A percentile compares a stretch with the other conserved stretches of the same genome.
phyloP scores from a whole-genome alignment of 2,797 vertebrate genomes.

The Siniperca scherzeri region DNA sequence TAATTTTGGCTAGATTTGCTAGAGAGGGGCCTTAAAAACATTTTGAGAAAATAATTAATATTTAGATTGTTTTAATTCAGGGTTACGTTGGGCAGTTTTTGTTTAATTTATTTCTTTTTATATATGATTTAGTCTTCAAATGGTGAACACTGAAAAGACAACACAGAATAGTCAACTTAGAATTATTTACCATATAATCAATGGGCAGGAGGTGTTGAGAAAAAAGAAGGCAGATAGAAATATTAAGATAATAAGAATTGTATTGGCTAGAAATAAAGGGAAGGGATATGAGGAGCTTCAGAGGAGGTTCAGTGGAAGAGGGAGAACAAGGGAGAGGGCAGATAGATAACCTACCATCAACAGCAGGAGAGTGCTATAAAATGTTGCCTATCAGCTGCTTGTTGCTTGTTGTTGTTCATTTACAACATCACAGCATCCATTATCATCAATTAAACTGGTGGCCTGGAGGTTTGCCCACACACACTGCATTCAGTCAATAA shows the following conservation, averaged over 20 bases:
- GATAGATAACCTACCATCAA: background rate
- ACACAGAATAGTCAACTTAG: background rate
- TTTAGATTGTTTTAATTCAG: background rate
- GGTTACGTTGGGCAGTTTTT: background rate
- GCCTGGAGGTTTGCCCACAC: background rate
- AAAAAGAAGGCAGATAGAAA: background rate
- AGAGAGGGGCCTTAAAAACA: background rate
- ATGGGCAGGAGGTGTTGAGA: background rate
- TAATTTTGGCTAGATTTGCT: background rate
- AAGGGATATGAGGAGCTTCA: background rate
- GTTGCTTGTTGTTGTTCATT: constrained; percentile 29
- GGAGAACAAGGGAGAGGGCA: background rate
- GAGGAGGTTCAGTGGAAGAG: background rate
- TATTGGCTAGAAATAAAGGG: background rate
- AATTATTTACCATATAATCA: background rate
- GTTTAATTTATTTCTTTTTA: background rate
- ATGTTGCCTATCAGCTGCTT: constrained; percentile 17
- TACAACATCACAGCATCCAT: constrained; percentile 40
- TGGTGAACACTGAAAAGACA: too few relatives aligned
- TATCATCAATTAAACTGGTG: constrained; percentile 52
- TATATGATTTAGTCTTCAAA: background rate
- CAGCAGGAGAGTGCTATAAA: constrained; percentile 6
- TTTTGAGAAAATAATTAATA: background rate
- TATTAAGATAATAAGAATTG: background rate
- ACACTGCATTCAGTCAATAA: constrained; percentile 42